Evolutionary conservation across 1,140 invertebrate species (phyloP), one percentile per base, ranked within the genome.

Genomic region (Drosophila lowei): DNA sequence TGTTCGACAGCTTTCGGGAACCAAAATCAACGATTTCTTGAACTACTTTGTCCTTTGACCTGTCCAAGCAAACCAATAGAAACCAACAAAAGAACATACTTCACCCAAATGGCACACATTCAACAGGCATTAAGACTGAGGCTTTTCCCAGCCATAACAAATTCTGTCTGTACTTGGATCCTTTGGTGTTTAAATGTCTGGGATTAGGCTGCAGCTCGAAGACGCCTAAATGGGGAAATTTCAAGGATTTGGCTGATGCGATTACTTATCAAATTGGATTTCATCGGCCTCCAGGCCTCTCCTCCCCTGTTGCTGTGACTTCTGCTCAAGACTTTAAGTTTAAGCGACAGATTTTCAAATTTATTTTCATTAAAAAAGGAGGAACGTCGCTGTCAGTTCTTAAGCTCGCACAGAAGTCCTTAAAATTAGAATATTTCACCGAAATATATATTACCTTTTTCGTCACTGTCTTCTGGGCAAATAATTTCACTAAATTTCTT

Each of bases 191-290:
- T 57, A 68, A 70, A 70, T 70, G 64, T 64, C 64, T 49, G 34
- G 66, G 63, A 67, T 68, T 68, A 68, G 65, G 59, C 34, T 48
- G 34, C 28, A 34, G 63, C 52, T 70, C 4, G 23, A 25, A 25
- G 23, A 25, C 23, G 23, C 23, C 68, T 68, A 68, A 68, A 16
- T 57, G 66, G 43, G 66, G 11, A 13, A 68, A 49, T 68, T 68
- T 70, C 25, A 48, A 70, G 66, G 63, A 50, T 68, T 68, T 30
- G 63, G 16, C 65, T 68, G 52, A 70, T 70, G 66, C 64, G 66
- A 70, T 70, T 68, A 70, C 64, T 70, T 70, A 70, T 70, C 52
- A 70, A 70, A 70, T 70, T 70, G 66, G 66, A 70, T 70, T 70
- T 57, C 50, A 68, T 25, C 21, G 43, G n/a, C 63, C 25, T 11